Percentiles rank a stretch among this genome's conserved stretches.
Conservation (phyloP, 2,888 invertebrate genomes). For the Ganaspis brasiliensis region DNA sequence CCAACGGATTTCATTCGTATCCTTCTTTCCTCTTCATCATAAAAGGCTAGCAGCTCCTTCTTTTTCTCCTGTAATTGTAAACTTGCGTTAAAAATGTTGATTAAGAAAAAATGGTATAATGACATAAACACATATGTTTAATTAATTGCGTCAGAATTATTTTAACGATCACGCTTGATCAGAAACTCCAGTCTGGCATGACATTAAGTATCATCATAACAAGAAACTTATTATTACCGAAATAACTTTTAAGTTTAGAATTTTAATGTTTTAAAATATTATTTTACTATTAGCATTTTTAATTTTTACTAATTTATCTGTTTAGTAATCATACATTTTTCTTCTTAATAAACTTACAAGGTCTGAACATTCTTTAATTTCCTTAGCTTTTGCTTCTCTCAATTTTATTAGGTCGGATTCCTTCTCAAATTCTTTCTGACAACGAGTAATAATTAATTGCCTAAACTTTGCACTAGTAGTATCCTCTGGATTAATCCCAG, state of each 20-base stretch:
- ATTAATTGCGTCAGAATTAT: conserved; percentile 60
- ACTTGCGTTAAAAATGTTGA: conserved; percentile 1
- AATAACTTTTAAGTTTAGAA: no score
- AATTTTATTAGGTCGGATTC: conserved; percentile 87
- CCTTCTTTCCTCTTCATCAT: conserved; percentile 90
- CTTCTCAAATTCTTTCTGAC: conserved; percentile 94
- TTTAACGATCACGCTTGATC: no score
- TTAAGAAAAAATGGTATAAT: conserved; percentile 7
- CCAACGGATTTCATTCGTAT: conserved; percentile 93
- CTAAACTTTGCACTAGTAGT: conserved; percentile 84
- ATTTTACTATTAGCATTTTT: no score
- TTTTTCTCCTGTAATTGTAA: conserved; percentile 83
- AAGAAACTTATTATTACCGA: no score
- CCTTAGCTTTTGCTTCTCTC: conserved; percentile 71
- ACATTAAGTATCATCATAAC: no score
- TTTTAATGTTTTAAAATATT: no score
- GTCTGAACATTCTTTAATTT: conserved; percentile 83
- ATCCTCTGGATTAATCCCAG: conserved; percentile 80
- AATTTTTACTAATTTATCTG: no score
- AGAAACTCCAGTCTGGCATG: no score
- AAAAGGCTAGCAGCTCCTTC: conserved; percentile 86
- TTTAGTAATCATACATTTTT: no score
- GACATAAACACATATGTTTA: not conserved
- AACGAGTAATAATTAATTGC: conserved; percentile 90
- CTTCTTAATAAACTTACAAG: conserved; percentile 76